Conservation (phyloP, 2,113 vertebrate genomes). For the Zapornia atra region DNA sequence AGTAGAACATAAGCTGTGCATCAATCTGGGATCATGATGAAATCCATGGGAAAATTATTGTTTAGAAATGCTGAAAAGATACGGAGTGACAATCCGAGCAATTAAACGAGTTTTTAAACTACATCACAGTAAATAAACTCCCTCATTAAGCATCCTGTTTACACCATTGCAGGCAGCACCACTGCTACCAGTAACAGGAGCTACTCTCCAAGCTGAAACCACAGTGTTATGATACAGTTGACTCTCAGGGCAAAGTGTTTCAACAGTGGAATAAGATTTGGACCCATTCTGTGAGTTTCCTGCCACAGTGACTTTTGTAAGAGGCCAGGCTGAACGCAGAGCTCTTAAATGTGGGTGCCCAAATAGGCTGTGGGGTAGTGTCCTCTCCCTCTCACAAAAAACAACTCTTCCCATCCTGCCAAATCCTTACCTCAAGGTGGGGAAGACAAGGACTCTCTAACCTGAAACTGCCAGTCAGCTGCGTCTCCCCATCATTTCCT, state of each 20-base stretch:
- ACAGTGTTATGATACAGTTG: fast-evolving
- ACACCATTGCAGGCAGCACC: too few relatives aligned
- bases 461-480: background rate
- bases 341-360: background rate
- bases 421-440: background rate
- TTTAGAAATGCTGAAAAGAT: background rate
- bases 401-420: background rate
- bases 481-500: background rate
- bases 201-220: background rate
- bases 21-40: background rate
- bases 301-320: background rate
- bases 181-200: background rate
- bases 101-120: background rate
- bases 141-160: background rate
- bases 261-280: background rate
- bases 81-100: background rate
- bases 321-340: background rate
- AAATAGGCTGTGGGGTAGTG: background rate
- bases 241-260: background rate
- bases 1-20: background rate
- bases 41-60: background rate
- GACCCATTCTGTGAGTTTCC: background rate
- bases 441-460: background rate
- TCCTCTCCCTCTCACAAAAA: background rate
- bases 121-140: background rate